Conservation (phyloP, 2,888 invertebrate genomes). For the Hololepta plana region DNA sequence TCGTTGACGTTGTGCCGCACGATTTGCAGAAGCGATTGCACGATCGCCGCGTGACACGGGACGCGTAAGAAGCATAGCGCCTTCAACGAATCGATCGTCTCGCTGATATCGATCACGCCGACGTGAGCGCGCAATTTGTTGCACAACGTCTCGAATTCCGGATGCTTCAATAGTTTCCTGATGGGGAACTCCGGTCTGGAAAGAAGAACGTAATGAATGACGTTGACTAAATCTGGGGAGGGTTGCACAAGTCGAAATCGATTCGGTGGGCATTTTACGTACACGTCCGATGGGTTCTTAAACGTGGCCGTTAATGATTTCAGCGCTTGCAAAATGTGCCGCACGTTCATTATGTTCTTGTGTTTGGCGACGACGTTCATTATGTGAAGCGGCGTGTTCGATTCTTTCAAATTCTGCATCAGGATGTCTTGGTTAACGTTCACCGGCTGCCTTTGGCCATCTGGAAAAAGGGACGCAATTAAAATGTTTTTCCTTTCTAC, state of each 20-base stretch:
- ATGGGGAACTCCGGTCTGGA: constrained; percentile 24
- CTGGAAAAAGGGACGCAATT: too few species aligned
- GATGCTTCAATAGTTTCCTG: constrained; percentile 31
- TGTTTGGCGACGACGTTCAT: constrained; percentile 28
- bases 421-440: too few species aligned
- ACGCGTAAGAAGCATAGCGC: constrained; percentile 37
- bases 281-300: too few species aligned
- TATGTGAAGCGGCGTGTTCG: too few species aligned
- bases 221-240: too few species aligned
- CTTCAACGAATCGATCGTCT: constrained; percentile 40
- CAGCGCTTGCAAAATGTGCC: constrained; percentile 37
- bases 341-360: constrained; percentile 30
- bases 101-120: constrained; percentile 31
- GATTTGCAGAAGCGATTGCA: constrained; percentile 44
- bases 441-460: too few species aligned
- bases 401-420: too few species aligned
- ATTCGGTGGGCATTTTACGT: too few species aligned
- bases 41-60: constrained; percentile 35
- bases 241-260: too few species aligned
- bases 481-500: too few species aligned
- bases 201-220: constrained; percentile 8
- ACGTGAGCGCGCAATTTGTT: constrained; percentile 34
- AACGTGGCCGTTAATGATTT: too few species aligned
- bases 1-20: constrained; percentile 41
- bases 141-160: constrained; percentile 39